Percentiles rank a stretch among this genome's conserved stretches.
These are phyloP conservation scores for Clarias platycephalus DNA, from an alignment of 2,797 vertebrate species.

Conservation along the genomic window DNA sequence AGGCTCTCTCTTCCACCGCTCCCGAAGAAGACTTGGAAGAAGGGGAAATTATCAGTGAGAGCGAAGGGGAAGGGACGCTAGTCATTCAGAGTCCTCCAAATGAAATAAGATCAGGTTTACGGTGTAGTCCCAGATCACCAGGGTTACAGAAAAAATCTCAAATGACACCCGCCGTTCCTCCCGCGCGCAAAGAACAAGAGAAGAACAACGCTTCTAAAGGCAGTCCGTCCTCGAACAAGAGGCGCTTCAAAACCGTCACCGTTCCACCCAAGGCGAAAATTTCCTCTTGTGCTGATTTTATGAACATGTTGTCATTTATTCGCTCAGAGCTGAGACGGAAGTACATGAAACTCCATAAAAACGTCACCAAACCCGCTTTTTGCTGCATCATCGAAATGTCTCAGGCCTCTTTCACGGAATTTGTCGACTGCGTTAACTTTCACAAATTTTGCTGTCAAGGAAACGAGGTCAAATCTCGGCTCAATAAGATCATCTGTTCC, in stretches of 20 bases:
- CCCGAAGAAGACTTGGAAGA: conserved; percentile 87
- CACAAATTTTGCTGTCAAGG: conserved; percentile 77
- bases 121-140: conserved; percentile 56
- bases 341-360: conserved; percentile 97
- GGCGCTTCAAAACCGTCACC: conserved; percentile 74
- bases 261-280: conserved; percentile 72
- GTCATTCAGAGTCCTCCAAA: conserved; percentile 58
- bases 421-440: conserved; percentile 83
- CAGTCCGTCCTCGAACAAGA: conserved; percentile 67
- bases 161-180: conserved; percentile 43
- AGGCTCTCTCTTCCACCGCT: conserved; percentile 55
- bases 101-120: conserved; percentile 57
- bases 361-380: conserved; percentile 86
- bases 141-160: conserved; percentile 53
- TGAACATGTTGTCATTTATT: conserved; percentile 85
- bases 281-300: conserved; percentile 80
- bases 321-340: conserved; percentile 85
- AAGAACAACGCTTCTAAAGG: conserved; percentile 33
- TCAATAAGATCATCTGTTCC: conserved; percentile 81
- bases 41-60: conserved; percentile 90
- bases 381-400: conserved; percentile 89
- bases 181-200: conserved; percentile 37
- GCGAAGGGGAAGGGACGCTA: conserved; percentile 68
- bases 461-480: conserved; percentile 75
- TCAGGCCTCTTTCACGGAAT: conserved; percentile 83